Conservation (phyloP, 2,888 invertebrate genomes). For the Torymus tubicola region DNA sequence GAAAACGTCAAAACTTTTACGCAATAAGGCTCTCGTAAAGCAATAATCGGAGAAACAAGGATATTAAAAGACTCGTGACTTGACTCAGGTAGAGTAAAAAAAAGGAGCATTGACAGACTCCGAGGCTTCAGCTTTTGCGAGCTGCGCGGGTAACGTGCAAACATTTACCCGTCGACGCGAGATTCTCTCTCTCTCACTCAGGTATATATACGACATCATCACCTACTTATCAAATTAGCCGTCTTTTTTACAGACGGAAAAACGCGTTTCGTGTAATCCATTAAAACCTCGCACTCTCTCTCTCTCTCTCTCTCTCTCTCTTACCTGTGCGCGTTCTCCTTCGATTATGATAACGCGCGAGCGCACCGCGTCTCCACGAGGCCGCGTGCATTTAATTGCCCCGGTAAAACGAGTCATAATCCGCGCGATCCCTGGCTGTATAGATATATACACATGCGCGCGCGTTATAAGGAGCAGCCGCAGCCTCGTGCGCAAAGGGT, state of each 20-base stretch:
- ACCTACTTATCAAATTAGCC: conserved; percentile 49
- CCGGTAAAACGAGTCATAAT: conserved; percentile 42
- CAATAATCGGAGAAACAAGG: conserved; percentile 23
- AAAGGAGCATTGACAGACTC: background rate
- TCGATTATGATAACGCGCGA: conserved; percentile 43
- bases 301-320: background rate
- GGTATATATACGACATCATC: conserved; percentile 35
- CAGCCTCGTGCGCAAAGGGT: background rate
- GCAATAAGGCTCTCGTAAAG: conserved; percentile 19
- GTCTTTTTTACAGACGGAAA: conserved; percentile 38
- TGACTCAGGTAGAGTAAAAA: background rate
- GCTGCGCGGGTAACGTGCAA: background rate
- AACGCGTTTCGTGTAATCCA: conserved; percentile 50
- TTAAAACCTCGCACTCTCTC: conserved; percentile 28
- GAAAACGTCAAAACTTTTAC: background rate
- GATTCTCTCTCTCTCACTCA: background rate
- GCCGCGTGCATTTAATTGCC: conserved; percentile 47
- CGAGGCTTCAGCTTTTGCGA: too few relatives aligned
- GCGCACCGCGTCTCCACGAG: background rate
- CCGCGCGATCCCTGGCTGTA: background rate
- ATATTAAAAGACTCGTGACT: conserved; percentile 13
- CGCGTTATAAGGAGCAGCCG: too few relatives aligned
- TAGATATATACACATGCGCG: too few relatives aligned
- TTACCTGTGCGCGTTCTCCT: conserved; percentile 1
- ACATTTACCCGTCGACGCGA: background rate